Percentiles rank a stretch among this genome's conserved stretches.
Conservation (phyloP, 2,888 invertebrate species). For the Cyclophora punctaria region DNA sequence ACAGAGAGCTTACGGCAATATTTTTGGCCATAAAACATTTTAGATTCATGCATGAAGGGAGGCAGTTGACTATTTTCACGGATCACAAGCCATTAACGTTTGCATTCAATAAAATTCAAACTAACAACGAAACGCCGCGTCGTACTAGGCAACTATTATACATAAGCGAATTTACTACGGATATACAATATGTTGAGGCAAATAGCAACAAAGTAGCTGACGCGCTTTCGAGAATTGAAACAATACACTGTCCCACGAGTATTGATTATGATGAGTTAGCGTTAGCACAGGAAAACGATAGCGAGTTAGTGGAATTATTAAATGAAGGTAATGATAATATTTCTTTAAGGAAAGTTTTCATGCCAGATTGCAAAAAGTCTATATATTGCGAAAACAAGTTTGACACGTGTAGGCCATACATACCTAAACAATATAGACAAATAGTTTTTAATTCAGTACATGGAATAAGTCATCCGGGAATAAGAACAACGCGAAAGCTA, state of each 20-base stretch:
- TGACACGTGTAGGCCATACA: background rate
- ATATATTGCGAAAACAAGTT: too few species aligned
- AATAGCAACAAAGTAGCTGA: slow-evolving; percentile 11
- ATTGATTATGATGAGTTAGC: slow-evolving; percentile 14
- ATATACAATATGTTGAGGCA: background rate
- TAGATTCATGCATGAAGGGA: slow-evolving; percentile 11
- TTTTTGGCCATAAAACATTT: slow-evolving; percentile 14
- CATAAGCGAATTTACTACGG: background rate
- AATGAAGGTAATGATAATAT: background rate
- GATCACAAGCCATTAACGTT: background rate
- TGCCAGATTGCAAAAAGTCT: too few species aligned
- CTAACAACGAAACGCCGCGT: background rate
- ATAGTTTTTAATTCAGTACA: too few species aligned
- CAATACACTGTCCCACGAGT: slow-evolving; percentile 7
- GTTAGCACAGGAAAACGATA: slow-evolving; percentile 4
- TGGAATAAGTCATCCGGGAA: too few species aligned
- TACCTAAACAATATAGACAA: too few species aligned
- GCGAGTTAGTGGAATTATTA: background rate
- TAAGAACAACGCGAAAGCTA: too few species aligned
- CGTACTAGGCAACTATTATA: background rate
- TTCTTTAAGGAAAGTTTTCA: too few species aligned
- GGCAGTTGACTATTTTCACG: slow-evolving; percentile 4
- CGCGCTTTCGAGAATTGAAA: slow-evolving; percentile 10
- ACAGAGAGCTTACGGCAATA: slow-evolving; percentile 20
- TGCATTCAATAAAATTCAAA: background rate